Evolutionary conservation across 53 echinoderm and acorn worm genomes (phyloP).

Genomic region (Apostichopus leukothele): DNA sequence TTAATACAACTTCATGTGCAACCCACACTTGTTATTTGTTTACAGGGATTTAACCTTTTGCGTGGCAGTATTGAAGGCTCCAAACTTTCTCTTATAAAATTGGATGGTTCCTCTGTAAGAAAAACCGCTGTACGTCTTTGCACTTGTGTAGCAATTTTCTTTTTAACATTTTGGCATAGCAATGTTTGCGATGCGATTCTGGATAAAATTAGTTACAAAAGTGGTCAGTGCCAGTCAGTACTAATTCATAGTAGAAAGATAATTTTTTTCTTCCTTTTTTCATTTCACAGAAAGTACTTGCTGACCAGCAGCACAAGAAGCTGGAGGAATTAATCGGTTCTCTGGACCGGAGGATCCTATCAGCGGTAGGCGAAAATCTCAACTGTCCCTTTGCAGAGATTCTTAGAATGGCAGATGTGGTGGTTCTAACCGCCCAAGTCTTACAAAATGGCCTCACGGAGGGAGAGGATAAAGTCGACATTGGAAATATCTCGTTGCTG

Average conservation of each 20-base stretch:
- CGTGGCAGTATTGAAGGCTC: too few species aligned
- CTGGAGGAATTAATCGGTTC: constrained; percentile 52
- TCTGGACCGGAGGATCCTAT: constrained; percentile 36
- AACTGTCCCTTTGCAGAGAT: constrained; percentile 56
- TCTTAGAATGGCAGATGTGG: constrained; percentile 59
- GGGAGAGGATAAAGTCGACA: constrained; percentile 33
- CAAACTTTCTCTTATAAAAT: too few species aligned
- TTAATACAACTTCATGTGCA: too few species aligned
- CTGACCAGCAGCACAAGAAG: constrained; percentile 64
- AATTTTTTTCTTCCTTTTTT: neutral
- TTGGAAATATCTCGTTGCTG: constrained; percentile 58
- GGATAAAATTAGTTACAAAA: too few species aligned
- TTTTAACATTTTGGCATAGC: too few species aligned
- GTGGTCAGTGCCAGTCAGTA: too few species aligned
- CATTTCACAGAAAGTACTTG: constrained; percentile 58
- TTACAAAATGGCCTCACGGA: constrained; percentile 70
- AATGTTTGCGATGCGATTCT: too few species aligned
- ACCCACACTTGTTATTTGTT: too few species aligned
- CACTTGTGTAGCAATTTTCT: too few species aligned
- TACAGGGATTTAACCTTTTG: too few species aligned
- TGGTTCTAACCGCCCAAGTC: constrained; percentile 80
- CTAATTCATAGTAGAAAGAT: neutral
- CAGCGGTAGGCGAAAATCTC: constrained; percentile 48
- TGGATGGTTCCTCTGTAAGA: too few species aligned
- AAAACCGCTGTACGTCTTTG: too few species aligned